Conservation (phyloP, 1,140 invertebrate species). For the Drosophila littoralis region DNA sequence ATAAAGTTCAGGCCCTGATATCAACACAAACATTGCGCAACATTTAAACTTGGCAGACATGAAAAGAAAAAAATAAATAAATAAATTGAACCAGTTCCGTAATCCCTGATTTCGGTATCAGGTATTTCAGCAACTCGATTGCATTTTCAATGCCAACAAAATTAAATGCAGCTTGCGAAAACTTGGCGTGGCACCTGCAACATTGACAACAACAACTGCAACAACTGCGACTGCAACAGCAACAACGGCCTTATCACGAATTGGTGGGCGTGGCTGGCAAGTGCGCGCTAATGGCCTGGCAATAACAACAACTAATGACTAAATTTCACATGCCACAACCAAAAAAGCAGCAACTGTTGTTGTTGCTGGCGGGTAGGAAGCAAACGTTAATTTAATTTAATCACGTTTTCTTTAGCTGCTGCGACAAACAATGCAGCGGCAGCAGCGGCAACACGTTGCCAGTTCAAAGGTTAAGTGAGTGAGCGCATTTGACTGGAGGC, state of each 20-base stretch:
- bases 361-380: constrained; percentile 59
- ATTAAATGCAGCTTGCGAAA: constrained; percentile 33
- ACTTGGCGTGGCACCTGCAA: constrained; percentile 16
- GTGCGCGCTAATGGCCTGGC: constrained; percentile 62
- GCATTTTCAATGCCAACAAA: constrained; percentile 48
- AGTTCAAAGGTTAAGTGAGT: constrained; percentile 83
- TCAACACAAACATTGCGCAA: constrained; percentile 5
- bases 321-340: constrained; percentile 69
- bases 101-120: constrained; percentile 11
- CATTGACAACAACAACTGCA: background rate
- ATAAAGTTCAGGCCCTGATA: background rate
- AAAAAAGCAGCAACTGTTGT: constrained; percentile 24
- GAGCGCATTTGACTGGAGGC: constrained; percentile 75
- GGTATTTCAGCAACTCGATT: constrained; percentile 22
- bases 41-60: background rate
- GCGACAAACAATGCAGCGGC: constrained; percentile 56
- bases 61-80: background rate
- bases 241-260: constrained; percentile 41
- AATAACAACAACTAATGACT: constrained; percentile 80
- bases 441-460: constrained; percentile 46
- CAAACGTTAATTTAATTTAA: constrained; percentile 82
- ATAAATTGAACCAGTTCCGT: constrained; percentile 32
- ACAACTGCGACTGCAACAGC: background rate
- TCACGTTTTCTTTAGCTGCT: constrained; percentile 70
- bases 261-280: constrained; percentile 68